A percentile compares a stretch with the other conserved stretches of the same genome.
phyloP scores from a whole-genome alignment of 1,140 invertebrate species.

The Wiebesia pumilae region DNA sequence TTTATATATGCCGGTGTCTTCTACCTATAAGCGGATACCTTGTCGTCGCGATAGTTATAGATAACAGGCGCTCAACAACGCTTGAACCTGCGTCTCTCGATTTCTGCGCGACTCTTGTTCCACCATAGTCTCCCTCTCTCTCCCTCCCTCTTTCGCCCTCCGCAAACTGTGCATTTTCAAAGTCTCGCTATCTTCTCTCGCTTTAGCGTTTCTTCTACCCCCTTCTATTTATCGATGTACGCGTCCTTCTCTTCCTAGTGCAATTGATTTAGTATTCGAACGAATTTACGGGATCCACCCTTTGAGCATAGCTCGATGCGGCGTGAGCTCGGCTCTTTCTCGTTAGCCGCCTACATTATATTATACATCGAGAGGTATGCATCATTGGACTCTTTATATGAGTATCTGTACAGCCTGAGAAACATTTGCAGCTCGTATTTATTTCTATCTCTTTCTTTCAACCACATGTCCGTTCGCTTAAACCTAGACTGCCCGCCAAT shows the following conservation, averaged over 20 bases:
- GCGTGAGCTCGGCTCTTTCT: constrained; percentile 64
- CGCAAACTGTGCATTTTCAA: not conserved
- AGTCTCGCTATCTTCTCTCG: not conserved
- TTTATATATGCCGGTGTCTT: constrained; percentile 45
- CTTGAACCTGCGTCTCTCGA: constrained; percentile 10
- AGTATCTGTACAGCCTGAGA: constrained; percentile 72
- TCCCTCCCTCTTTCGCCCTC: not conserved
- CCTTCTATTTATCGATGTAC: constrained; percentile 29
- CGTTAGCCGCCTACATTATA: constrained; percentile 74
- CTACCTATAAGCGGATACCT: constrained; percentile 48
- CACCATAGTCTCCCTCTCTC: constrained; percentile 11
- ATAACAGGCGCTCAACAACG: constrained; percentile 20
- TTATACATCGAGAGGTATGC: constrained; percentile 71
- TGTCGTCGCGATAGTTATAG: constrained; percentile 51
- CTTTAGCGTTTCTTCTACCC: not conserved
- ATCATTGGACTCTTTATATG: constrained; percentile 71
- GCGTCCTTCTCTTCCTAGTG: constrained; percentile 55
- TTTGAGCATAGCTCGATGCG: constrained; percentile 57
- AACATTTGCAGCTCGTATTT: constrained; percentile 69
- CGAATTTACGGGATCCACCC: constrained; percentile 68
- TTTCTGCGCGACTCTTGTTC: constrained; percentile 9
- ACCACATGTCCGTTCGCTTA: not conserved
- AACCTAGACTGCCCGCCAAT: not conserved
- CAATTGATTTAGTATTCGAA: constrained; percentile 62
- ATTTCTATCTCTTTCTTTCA: constrained; percentile 44